Evolutionary conservation across 1,140 invertebrate genomes (phyloP).

Genomic region (Carcinoscorpius rotundicauda): DNA sequence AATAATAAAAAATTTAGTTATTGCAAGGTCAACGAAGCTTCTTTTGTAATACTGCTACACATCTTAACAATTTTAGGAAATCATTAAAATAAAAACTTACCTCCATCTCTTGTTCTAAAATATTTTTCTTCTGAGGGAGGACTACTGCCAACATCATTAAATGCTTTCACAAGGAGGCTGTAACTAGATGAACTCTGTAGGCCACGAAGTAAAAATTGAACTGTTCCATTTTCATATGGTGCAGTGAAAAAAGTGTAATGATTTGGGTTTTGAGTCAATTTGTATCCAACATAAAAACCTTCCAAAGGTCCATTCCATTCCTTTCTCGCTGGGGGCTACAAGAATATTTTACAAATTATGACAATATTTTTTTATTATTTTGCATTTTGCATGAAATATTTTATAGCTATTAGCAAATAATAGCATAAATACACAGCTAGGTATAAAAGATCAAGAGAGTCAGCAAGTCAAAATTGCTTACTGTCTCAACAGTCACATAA

Average conservation of each 20-base stretch:
- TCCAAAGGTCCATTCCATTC: constrained; percentile 87
- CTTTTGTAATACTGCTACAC: no score
- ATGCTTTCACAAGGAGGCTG: constrained; percentile 37
- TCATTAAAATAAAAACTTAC: constrained; percentile 21
- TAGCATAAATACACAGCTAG: no score
- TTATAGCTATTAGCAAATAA: no score
- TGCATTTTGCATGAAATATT: no score
- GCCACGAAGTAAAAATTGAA: constrained; percentile 39
- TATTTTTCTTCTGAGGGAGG: constrained; percentile 29
- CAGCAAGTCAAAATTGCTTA: no score
- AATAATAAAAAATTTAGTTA: no score
- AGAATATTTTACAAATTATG: no score
- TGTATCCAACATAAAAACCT: constrained; percentile 68
- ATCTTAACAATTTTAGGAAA: background rate
- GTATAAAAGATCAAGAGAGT: no score
- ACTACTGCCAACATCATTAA: constrained; percentile 34
- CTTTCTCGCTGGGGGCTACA: constrained; percentile 55
- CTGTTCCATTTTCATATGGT: constrained; percentile 3
- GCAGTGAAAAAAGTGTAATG: constrained; percentile 14
- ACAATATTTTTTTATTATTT: no score
- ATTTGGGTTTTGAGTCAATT: constrained; percentile 42
- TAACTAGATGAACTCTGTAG: constrained; percentile 56
- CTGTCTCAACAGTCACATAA: no score
- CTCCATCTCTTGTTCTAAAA: constrained; percentile 33
- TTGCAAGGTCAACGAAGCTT: no score